Evolutionary conservation across 2,888 invertebrate genomes (phyloP), one percentile per base, ranked within the genome.

Genomic region (Lasioglossum villosulum): DNA sequence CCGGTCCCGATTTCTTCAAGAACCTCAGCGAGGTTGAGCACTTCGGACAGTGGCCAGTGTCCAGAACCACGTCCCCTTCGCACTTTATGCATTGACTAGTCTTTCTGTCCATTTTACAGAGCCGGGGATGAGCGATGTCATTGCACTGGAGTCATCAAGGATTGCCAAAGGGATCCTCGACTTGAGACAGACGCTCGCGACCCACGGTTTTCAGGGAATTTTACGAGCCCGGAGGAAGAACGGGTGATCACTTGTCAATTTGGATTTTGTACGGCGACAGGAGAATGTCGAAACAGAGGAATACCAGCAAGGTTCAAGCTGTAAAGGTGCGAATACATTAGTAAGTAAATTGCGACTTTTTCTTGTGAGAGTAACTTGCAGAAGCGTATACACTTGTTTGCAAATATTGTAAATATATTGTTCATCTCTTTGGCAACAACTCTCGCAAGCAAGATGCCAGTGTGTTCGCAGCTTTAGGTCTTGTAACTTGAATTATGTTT

Each of bases 171-270:
- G 30, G 10, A 72, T 70, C 70, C 68, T 68, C 23, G 68, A 0
- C 23, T 34, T 12, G 37, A 23, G 23, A 37, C 19, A 23, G n/a
- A 70, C 23, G 39, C 66, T 34, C 52, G 68, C 12, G 27, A 30
- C 27, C 10, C 37, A 66, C 37, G 66, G 8, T 77, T 83, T 83
- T 83, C 48, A 27, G 66, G 39, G 23, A 75, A 56, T 48, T 19
- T 14, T 78, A n/a, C 14, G 4, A 45, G 30, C 42, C 19, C 19
- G 2, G 71, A 2, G 48, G 16, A 48, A 16, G 48, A 63, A 71
- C 37, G 76, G 19, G 66, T 66, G 78, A 59, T 84, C 70, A 85
- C 80, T 80, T 80, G 85, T 85, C 86, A 86, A 86, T 86, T 86
- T 84, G 45, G 39, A 66, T 59, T 56, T 10, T 63, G 42, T 68